Evolutionary conservation across 2,113 vertebrate genomes (phyloP), one percentile per base, ranked within the genome.

Genomic region (Brienomyrus brachyistius): DNA sequence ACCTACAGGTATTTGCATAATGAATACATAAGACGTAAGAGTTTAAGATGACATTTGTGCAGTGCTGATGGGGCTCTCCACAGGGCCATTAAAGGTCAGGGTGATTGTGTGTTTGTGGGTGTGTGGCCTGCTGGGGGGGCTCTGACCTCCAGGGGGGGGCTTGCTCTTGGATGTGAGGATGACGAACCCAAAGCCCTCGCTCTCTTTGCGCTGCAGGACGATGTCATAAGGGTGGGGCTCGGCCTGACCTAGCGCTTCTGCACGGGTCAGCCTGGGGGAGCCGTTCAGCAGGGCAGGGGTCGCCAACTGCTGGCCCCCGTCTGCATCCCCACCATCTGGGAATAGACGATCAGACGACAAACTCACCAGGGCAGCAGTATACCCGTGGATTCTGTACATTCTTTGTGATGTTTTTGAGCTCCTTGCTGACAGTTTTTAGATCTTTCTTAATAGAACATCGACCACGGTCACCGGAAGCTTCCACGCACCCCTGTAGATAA

Each of bases 121-220:
- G 19, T 82, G 31, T 45, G 40, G 17, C 80, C 43, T 48, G 19
- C 40, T n/a, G 15, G 35, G 45, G 21, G 15, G 82, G 5, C 31
- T 23, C 97, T 96, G 90, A 99, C 98, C 98, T 92, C 98, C 98
- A 4, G 97, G 97, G 11, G 98, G 98, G 35, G 98, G 98, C 91
- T 98, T 99, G 95, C 94, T 98, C 94, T 99, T 99, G 0, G 98
- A 99, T 15, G 98, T 99, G 91, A 99, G 97, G 93, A 99, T 99
- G 92, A 99, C 98, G 0, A 99, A 99, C 31, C 98, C 98, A 86
- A 99, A 99, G 5, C 98, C 98, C 93, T 99, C 98, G 0, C 96
- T 98, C 92, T 99, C 98, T 90, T 95, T 97, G 83, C 98, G 95
- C 84, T 99, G 97, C 91, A 99, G 94, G 35, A 95, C 93, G 70